Base-by-base conservation (phyloP, 2,888 invertebrate species). In the Chorisops tibialis region DNA sequence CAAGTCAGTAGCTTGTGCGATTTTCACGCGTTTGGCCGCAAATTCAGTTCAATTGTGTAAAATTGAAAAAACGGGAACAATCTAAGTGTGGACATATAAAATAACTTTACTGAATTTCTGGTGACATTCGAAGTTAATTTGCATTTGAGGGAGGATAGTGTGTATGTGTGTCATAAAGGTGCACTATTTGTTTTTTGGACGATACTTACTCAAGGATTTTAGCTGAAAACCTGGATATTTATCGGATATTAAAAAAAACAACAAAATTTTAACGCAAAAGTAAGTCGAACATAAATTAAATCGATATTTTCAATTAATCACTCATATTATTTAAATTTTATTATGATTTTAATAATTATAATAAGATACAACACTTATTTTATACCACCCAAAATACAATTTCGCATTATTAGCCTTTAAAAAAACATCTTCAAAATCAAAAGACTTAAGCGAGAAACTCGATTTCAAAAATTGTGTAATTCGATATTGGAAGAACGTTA, bases 1-100 rank as follows among this genome's bases (percentile, higher is more conserved):
- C 12, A 11, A 45, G 41, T 61, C 49, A 62, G 62, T 62, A 62
- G 48, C 18, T 41, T 21, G 54, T 39, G 56, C 22, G 62, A 56
- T 62, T 54, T 38, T 56, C 56, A 35, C 48, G 30, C 54, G 62
- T 30, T 62, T 56, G 54, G 62, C 38, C 41, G 62, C 62, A 56
- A 21, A 39, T 54, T 16, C 9, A 18, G 30, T 45, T 19, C 24
- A 30, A 38, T 56, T 39, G 45, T 30, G 43, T 24, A 35, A 45
- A 41, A 14, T 1, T 54, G 9, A 14, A 41, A 39, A 54, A 24
- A 37, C 11, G n/a, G n/a, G n/a, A n/a, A 30, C 30, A 30, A 30
- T 5, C 30, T 16, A 43, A 43, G 9, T 9, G 43, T 18, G 43
- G 7, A 43, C 19, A 43, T 43, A 12, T n/a, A 21, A 19, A 52